Base-by-base conservation (phyloP, 2,888 invertebrate species). In the Tetranychus truncatus region DNA sequence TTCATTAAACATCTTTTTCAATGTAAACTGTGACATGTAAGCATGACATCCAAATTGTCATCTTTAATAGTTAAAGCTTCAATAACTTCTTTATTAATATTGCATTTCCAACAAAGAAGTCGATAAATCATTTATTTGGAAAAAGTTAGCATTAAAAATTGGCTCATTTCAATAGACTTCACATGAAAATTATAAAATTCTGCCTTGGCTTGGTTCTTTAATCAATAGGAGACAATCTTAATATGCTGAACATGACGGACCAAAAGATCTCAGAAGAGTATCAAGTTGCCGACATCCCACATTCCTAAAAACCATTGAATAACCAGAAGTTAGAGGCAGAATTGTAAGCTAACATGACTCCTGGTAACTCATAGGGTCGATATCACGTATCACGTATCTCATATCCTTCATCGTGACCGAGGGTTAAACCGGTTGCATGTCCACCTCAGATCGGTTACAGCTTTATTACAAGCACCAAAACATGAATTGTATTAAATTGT, bases 321-420 rank as follows among this genome's bases (percentile, higher is more conserved):
- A 78, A 79, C 79, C 77, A 79, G 76, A 5, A 78, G 66, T n/a
- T n/a, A n/a, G n/a, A n/a, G n/a, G n/a, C n/a, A 66, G 78, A 73
- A 73, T 79, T 79, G 72, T 79, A 78, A n/a, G 74, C 75, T 72
- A 79, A 75, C 15, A 79, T 78, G 18, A 78, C 73, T 21, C 76
- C 74, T 65, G 77, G 77, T 20, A 79, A 77, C 20, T 79, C 78
- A 20, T 75, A 79, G 6, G 79, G 78, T 74, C 75, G 78, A n/a
- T 76, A 77, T 34, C 34, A 34, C 34, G 4, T 34, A 34, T 34
- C 5, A 34, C 34, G 34, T 34, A 34, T 34, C 34, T 34, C 34
- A 34, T 34, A 67, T 79, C 77, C 45, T 78, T 77, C 79, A 79
- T 79, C 69, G 5, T 78, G 79, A 15, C 79, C 79, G 6, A 76